Evolutionary conservation across 2,797 vertebrate species (phyloP).

Genomic region (Lateolabrax maculatus): DNA sequence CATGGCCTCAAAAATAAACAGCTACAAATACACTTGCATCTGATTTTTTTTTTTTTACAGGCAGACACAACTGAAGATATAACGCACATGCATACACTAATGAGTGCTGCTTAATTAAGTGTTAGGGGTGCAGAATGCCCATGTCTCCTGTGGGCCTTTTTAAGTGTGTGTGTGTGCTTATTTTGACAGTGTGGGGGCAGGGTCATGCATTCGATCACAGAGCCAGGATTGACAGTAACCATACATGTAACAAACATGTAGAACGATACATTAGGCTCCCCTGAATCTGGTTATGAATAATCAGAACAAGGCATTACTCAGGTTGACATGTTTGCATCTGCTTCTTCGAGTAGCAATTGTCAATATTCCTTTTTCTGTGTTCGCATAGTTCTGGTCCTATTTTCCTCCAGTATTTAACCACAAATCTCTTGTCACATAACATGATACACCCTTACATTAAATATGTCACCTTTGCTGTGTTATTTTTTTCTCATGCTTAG

Average conservation of each 20-base stretch:
- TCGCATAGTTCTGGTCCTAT: background rate
- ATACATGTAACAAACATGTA: background rate
- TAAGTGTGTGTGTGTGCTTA: constrained; percentile 24
- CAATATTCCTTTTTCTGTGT: background rate
- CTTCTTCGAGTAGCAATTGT: background rate
- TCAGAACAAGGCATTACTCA: background rate
- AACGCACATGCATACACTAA: constrained; percentile 63
- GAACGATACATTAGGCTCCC: background rate
- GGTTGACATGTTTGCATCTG: background rate
- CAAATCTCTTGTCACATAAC: background rate
- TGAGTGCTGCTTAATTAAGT: constrained; percentile 69
- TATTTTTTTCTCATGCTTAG: background rate
- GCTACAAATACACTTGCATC: constrained; percentile 56
- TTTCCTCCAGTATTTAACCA: background rate
- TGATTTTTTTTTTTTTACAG: constrained; percentile 14
- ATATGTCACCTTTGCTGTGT: background rate
- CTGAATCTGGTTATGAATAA: background rate
- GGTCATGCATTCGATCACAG: constrained; percentile 1
- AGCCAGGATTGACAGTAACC: background rate
- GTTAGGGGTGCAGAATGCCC: constrained; percentile 33
- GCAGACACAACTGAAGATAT: constrained; percentile 27
- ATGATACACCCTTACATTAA: background rate
- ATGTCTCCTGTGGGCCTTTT: constrained; percentile 52
- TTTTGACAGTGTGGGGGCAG: constrained; percentile 13
- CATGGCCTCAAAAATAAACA: constrained; percentile 50